Evolutionary conservation across 2,888 invertebrate species (phyloP).

Genomic region (Gordius sp.): DNA sequence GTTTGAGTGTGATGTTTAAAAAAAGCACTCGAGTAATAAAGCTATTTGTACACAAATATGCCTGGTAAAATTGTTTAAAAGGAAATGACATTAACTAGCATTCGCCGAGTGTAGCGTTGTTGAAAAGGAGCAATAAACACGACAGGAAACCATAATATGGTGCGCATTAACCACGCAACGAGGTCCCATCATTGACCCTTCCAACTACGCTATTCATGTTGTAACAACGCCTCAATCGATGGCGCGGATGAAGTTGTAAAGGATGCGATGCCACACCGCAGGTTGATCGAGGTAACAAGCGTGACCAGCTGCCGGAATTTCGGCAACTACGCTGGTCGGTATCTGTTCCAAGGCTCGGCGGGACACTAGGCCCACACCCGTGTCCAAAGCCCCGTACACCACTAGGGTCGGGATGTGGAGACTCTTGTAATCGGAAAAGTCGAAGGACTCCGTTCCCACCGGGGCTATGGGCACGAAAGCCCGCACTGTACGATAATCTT

Average conservation of each 20-base stretch:
- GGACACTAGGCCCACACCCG: conserved; percentile 25
- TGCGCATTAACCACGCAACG: too few species aligned
- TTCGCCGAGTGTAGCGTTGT: too few species aligned
- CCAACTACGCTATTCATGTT: too few species aligned
- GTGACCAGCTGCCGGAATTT: conserved; percentile 28
- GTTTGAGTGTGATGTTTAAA: too few species aligned
- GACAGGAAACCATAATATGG: too few species aligned
- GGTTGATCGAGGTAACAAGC: conserved; percentile 31
- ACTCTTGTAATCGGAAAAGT: not conserved
- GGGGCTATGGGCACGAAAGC: conserved; percentile 31
- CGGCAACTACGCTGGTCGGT: conserved; percentile 26
- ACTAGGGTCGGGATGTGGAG: conserved; percentile 28
- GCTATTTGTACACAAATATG: too few species aligned
- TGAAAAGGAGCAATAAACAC: too few species aligned
- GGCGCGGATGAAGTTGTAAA: conserved; percentile 32
- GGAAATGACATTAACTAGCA: too few species aligned
- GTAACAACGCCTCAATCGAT: too few species aligned
- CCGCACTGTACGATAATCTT: conserved; percentile 18
- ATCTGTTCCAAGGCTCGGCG: conserved; percentile 24
- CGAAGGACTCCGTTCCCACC: conserved; percentile 24
- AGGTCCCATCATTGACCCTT: too few species aligned
- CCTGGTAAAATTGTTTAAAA: too few species aligned
- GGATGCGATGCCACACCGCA: conserved; percentile 27
- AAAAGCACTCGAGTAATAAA: too few species aligned
- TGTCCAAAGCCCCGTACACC: conserved; percentile 31